Percentiles rank a stretch among this genome's conserved stretches.
phyloP scores from a whole-genome alignment of 2,888 invertebrate species.

The Monopis laevigella region DNA sequence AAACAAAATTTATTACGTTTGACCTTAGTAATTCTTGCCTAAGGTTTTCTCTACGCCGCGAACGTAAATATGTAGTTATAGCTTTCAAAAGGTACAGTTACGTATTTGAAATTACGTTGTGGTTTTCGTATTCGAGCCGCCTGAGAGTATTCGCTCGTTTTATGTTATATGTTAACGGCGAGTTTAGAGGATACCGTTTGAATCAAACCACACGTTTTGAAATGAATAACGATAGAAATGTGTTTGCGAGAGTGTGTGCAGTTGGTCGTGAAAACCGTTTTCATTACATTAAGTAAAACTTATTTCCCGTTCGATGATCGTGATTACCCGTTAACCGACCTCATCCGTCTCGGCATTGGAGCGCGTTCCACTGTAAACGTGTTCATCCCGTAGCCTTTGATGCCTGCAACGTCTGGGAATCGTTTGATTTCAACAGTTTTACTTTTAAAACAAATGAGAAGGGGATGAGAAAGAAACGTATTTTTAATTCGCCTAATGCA shows the following conservation, averaged over 20 bases:
- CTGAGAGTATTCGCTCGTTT: neutral
- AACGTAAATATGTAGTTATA: slow-evolving; percentile 50
- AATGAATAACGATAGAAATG: neutral
- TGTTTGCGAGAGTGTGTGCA: neutral
- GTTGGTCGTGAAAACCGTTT: slow-evolving; percentile 7
- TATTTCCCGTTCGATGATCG: slow-evolving; percentile 44
- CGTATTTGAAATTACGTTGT: slow-evolving; percentile 35
- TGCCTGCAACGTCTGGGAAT: slow-evolving; percentile 37
- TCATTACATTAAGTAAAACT: slow-evolving; percentile 36
- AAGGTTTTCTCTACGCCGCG: slow-evolving; percentile 39
- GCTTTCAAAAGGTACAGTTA: slow-evolving; percentile 47
- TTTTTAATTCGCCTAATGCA: slow-evolving; percentile 67
- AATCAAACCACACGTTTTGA: slow-evolving; percentile 1
- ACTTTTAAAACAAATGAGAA: slow-evolving; percentile 41
- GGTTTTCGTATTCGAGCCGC: slow-evolving; percentile 31
- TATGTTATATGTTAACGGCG: slow-evolving; percentile 6
- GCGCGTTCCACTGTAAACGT: slow-evolving; percentile 47
- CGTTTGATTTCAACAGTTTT: slow-evolving; percentile 40
- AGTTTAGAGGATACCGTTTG: too few species aligned
- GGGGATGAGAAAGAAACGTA: slow-evolving; percentile 33
- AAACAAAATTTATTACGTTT: slow-evolving; percentile 66
- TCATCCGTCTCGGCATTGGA: slow-evolving; percentile 28
- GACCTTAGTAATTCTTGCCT: slow-evolving; percentile 62
- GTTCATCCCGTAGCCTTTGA: slow-evolving; percentile 55
- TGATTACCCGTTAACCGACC: slow-evolving; percentile 35